These are phyloP conservation scores for Acipenser transmontanus DNA, from an alignment of 2,797 vertebrate species.

Conservation along the genomic window DNA sequence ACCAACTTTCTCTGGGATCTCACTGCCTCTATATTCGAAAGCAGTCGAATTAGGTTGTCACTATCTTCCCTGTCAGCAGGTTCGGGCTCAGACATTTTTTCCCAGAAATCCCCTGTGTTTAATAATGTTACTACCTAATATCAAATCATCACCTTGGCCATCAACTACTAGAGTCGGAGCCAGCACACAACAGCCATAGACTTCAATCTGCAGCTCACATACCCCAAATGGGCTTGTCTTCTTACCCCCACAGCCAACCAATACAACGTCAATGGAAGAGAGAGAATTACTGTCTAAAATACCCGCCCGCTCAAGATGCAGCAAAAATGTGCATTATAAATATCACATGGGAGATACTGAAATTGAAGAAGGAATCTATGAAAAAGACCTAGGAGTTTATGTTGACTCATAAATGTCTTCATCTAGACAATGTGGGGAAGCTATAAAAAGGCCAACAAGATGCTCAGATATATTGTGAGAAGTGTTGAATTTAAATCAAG, in stretches of 20 bases:
- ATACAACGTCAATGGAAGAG: neutral
- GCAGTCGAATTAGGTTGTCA: neutral
- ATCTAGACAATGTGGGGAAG: too few species aligned
- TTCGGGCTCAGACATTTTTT: neutral
- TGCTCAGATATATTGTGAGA: too few species aligned
- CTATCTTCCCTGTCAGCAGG: neutral
- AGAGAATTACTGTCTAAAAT: neutral
- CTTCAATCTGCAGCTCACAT: constrained; percentile 16
- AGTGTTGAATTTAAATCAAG: too few species aligned
- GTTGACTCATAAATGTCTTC: too few species aligned
- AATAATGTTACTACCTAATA: neutral
- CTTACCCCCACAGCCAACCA: constrained; percentile 18
- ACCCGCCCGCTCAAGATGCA: neutral
- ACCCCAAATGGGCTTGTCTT: constrained; percentile 11
- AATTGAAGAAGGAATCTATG: too few species aligned
- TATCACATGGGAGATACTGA: too few species aligned
- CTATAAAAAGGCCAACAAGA: too few species aligned
- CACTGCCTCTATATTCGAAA: neutral
- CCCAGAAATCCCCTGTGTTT: neutral
- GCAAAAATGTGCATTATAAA: neutral
- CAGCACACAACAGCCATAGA: constrained; percentile 1
- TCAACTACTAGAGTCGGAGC: constrained; percentile 16
- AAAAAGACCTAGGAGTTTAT: too few species aligned
- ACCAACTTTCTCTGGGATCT: neutral
- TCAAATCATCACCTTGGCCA: neutral